Conservation (phyloP, 2,888 invertebrate genomes). For the Phalangium opilio region DNA sequence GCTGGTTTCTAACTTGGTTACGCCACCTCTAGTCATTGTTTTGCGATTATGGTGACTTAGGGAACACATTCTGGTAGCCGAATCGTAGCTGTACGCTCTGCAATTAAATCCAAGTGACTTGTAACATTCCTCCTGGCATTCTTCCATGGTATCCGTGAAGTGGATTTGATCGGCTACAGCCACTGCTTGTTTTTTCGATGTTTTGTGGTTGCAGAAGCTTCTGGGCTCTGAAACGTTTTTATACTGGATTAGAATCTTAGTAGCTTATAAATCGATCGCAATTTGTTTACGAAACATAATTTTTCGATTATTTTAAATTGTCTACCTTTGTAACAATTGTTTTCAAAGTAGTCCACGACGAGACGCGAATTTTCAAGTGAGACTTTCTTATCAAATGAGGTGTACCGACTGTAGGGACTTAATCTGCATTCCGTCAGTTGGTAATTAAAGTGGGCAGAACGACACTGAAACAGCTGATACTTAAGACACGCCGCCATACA, state of each 20-base stretch:
- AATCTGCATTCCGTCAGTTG: conserved; percentile 33
- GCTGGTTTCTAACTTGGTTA: conserved; percentile 5
- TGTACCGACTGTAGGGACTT: conserved; percentile 35
- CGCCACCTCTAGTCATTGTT: conserved; percentile 1
- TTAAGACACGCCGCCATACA: conserved; percentile 16
- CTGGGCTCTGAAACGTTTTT: conserved; percentile 15
- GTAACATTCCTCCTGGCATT: conserved; percentile 28
- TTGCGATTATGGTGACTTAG: conserved; percentile 31
- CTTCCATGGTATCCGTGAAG: conserved; percentile 24
- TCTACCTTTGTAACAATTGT: conserved; percentile 37
- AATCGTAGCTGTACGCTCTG: conserved; percentile 23
- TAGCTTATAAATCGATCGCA: not conserved
- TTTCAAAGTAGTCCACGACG: conserved; percentile 37
- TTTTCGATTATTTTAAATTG: conserved; percentile 1
- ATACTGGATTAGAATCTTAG: too few species aligned
- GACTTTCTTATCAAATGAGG: conserved; percentile 27
- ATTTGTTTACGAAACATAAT: not conserved
- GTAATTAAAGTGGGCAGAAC: conserved; percentile 38
- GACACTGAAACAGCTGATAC: conserved; percentile 28
- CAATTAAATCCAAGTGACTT: conserved; percentile 29
- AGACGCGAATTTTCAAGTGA: conserved; percentile 11
- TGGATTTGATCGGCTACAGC: conserved; percentile 23
- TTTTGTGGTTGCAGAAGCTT: conserved; percentile 17
- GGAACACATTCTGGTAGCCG: conserved; percentile 25
- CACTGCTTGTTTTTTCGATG: conserved; percentile 7